Evolutionary conservation across 2,888 invertebrate genomes (phyloP), one percentile per base, ranked within the genome.

Genomic region (Dryobotodes eremita): DNA sequence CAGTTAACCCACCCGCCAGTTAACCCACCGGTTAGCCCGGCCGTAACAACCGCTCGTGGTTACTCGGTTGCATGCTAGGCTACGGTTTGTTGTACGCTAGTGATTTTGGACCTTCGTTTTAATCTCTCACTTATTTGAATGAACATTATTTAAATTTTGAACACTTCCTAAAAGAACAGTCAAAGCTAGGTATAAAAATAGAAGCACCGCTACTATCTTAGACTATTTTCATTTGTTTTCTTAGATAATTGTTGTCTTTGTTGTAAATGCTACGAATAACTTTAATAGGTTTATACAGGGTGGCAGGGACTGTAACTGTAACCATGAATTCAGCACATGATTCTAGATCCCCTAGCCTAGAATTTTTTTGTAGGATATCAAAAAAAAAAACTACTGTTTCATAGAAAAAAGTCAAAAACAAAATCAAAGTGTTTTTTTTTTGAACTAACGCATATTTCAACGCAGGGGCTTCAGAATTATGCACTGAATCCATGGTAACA

Each of bases 31-130:
- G 65, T 53, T 75, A 68, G 62, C 78, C 79, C 48, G 48, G 13
- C 79, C 79, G 62, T 79, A 75, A 74, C 65, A 70, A 84, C 84
- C 84, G 15, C 84, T 61, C 15, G 84, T 48, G 87, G 87, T 84
- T 78, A 75, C 61, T 62, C 42, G 73, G 72, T 75, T 75, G 70
- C 71, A 78, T 78, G 78, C 31, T 65, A 75, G 17, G 15, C 50
- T 53, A 59, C 59, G 1, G 71, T 36, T 70, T 48, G 48, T 46
- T 57, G 55, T 55, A 46, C 31, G 23, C 20, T 62, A 71, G 57
- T 75, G 26, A 68, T 62, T 74, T 53, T 11, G 15, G 17, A 23
- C 17, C 20, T 26, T 42, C 0, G 1, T 59, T 46, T 66, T 48
- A 48, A 55, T n/a, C 11, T 17, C 46, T 80, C 3, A 42, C 2